A percentile compares a stretch with the other conserved stretches of the same genome.
phyloP scores from a whole-genome alignment of 2,888 invertebrate genomes.

The Homarus gammarus region DNA sequence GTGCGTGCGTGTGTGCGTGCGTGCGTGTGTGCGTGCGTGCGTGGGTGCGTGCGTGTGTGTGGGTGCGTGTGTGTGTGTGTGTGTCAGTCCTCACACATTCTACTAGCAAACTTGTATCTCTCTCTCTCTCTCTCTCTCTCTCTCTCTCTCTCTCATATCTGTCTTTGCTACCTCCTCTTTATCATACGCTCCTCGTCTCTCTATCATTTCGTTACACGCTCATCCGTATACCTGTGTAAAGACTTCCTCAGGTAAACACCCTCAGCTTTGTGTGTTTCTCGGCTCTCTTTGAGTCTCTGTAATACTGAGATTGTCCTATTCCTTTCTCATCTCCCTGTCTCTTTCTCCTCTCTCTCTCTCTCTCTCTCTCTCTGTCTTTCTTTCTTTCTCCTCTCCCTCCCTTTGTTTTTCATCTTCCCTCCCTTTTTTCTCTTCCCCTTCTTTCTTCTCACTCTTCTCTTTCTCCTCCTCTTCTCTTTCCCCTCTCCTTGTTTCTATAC shows the following conservation, averaged over 20 bases:
- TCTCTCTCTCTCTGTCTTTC: neutral
- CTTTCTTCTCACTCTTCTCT: neutral
- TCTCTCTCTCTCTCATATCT: too few relatives aligned
- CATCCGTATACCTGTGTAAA: too few relatives aligned
- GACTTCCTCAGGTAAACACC: too few relatives aligned
- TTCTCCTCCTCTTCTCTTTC: conserved; percentile 21
- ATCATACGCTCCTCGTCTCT: too few relatives aligned
- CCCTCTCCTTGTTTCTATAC: conserved; percentile 10
- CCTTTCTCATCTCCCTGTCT: neutral
- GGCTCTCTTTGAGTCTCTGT: neutral
- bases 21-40: neutral
- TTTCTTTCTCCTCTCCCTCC: neutral
- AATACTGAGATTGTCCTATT: neutral
- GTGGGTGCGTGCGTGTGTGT: conserved; percentile 28
- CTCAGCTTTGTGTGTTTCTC: neutral
- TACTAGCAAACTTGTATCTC: neutral
- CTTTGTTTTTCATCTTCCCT: neutral
- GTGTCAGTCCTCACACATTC: neutral
- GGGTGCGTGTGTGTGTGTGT: conserved; percentile 31
- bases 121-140: too few relatives aligned
- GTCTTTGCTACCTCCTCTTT: too few relatives aligned
- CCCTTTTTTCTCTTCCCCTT: neutral
- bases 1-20: conserved; percentile 16
- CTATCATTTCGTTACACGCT: too few relatives aligned
- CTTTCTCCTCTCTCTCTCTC: neutral